A percentile compares a stretch with the other conserved stretches of the same genome.
Conservation (phyloP, 2,888 invertebrate genomes). For the Cerastis leucographa region DNA sequence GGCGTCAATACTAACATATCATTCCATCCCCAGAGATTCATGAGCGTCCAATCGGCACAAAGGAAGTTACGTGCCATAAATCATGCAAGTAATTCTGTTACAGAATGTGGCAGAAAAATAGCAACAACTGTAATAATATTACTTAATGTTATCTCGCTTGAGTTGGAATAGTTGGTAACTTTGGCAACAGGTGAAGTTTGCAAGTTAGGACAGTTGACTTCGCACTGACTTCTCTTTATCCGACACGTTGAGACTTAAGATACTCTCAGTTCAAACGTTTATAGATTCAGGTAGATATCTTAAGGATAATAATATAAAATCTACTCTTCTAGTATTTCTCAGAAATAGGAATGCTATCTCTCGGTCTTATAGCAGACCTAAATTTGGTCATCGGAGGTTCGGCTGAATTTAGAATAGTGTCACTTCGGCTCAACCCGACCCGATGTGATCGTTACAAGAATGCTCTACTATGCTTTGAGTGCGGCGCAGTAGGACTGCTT, state of each 20-base stretch:
- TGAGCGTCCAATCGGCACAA: slow-evolving; percentile 50
- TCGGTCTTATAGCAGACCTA: neutral
- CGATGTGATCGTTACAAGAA: neutral
- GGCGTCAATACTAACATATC: slow-evolving; percentile 50
- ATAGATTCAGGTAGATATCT: slow-evolving; percentile 36
- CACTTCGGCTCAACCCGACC: neutral
- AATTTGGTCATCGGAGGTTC: neutral
- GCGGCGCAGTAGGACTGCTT: neutral
- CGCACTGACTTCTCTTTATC: slow-evolving; percentile 69
- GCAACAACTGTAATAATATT: slow-evolving; percentile 56
- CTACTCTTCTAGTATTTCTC: neutral
- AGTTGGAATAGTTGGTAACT: slow-evolving; percentile 68
- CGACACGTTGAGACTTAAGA: slow-evolving; percentile 62
- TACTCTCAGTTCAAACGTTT: slow-evolving; percentile 46
- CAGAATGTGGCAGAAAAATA: slow-evolving; percentile 55
- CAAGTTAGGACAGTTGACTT: slow-evolving; percentile 73
- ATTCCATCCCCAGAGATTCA: slow-evolving; percentile 42
- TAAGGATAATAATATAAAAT: slow-evolving; percentile 17
- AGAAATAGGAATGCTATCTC: neutral
- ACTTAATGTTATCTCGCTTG: slow-evolving; percentile 58
- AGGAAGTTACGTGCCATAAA: slow-evolving; percentile 49
- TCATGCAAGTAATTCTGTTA: slow-evolving; percentile 56
- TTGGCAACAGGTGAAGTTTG: slow-evolving; percentile 80
- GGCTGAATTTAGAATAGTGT: neutral
- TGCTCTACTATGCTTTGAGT: neutral